A percentile compares a stretch with the other conserved stretches of the same genome.
Conservation (phyloP, 2,797 vertebrate species). For the Pachyuromys duprasi region DNA sequence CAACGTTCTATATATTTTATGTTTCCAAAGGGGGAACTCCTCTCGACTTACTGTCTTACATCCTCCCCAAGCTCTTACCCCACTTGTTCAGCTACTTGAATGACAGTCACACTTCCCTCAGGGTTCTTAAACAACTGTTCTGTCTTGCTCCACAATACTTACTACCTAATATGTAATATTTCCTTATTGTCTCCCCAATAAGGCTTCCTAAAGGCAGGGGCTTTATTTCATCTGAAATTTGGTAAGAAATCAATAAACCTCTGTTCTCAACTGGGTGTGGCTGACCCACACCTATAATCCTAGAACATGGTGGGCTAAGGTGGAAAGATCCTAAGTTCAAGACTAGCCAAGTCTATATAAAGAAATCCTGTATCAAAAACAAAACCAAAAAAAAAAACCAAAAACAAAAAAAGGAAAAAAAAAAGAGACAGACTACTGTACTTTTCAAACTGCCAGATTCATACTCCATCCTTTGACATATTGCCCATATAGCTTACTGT, state of each 20-base stretch:
- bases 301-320: neutral
- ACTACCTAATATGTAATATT: neutral
- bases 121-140: neutral
- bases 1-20: neutral
- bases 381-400: neutral
- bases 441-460: neutral
- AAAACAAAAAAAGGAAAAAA: neutral
- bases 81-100: neutral
- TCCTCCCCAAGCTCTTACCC: neutral
- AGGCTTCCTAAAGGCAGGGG: neutral
- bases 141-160: neutral
- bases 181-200: neutral
- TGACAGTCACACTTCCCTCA: neutral
- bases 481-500: neutral
- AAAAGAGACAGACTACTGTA: neutral
- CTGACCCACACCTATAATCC: neutral
- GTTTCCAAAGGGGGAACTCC: neutral
- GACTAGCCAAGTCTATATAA: neutral
- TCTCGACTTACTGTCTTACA: neutral
- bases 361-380: neutral
- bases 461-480: neutral
- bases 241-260: slow-evolving; percentile 20
- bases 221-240: slow-evolving; percentile 53
- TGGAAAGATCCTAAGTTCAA: neutral
- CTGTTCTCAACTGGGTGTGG: neutral